phyloP scores from a whole-genome alignment of 2,888 invertebrate genomes.

The Phalera bucephala region DNA sequence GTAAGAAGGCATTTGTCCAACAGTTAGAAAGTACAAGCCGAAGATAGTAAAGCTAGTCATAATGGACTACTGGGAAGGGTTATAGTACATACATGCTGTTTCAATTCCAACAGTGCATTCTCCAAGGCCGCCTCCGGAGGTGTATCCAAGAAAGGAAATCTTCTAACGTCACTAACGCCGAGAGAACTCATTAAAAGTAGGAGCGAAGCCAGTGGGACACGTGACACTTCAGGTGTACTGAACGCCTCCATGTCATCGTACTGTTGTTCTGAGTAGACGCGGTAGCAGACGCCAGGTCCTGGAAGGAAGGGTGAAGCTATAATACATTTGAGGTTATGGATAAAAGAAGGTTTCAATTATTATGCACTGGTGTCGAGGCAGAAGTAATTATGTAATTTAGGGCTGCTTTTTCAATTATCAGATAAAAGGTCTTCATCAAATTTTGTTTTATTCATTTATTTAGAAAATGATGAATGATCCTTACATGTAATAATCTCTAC shows the following conservation, averaged over 20 bases:
- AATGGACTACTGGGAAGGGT: too few relatives aligned
- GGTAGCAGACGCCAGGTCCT: constrained; percentile 97
- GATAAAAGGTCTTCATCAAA: too few relatives aligned
- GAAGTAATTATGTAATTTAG: too few relatives aligned
- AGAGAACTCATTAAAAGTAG: constrained; percentile 96
- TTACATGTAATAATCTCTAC: too few relatives aligned
- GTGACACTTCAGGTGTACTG: constrained; percentile 95
- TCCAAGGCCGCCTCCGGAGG: constrained; percentile 93
- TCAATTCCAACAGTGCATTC: constrained; percentile 92
- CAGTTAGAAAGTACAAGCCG: too few relatives aligned
- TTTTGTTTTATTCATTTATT: too few relatives aligned
- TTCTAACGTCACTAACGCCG: constrained; percentile 94
- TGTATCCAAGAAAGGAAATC: constrained; percentile 98
- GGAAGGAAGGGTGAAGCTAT: constrained; percentile 15
- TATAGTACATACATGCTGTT: constrained; percentile 91
- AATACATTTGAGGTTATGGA: neutral
- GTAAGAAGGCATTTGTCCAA: too few relatives aligned
- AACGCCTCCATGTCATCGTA: constrained; percentile 91
- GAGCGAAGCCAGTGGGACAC: constrained; percentile 96
- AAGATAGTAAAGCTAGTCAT: too few relatives aligned
- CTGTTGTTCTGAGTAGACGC: constrained; percentile 93
- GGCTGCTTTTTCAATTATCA: too few relatives aligned
- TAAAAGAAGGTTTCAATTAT: too few relatives aligned
- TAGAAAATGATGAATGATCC: too few relatives aligned
- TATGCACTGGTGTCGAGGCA: too few relatives aligned